Evolutionary conservation across 1,140 invertebrate species (phyloP), one percentile per base, ranked within the genome.

Genomic region (Megalonaias nervosa): DNA sequence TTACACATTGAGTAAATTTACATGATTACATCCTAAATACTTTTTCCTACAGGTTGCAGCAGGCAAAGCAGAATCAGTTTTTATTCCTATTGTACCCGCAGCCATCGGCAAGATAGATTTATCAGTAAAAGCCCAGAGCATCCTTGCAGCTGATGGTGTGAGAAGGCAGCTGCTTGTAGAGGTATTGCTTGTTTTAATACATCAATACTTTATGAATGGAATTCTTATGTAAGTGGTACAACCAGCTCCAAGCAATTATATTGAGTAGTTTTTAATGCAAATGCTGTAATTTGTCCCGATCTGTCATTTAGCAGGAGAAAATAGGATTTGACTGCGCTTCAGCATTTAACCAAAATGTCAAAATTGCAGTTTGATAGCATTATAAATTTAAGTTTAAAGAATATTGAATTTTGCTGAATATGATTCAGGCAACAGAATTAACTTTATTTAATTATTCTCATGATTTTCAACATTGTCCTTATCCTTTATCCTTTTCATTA

Each of bases 11-110:
- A 48, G 38, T 48, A 48, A 48, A 31, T 31, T 48, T 48, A 48
- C 11, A 48, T 48, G 38, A 48, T 48, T 48, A 0, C 38, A 48
- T 48, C 38, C 1, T 48, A 48, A 48, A 48, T 48, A 48, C 38
- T 6, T 48, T n/a, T 38, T 48, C 1, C 59, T 72, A 11, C 38
- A 77, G 75, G 60, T 71, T 9, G 21, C 57, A 38, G 75, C 75
- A 23, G 68, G 68, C 13, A 23, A 67, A 56, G 60, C 60, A 12
- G 59, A 31, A 55, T 64, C 75, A 2, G 64, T 77, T 23, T 73
- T 61, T n/a, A 72, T 77, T 55, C 75, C 75, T 21, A 77, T 77
- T 21, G 26, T 77, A 2, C 75, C 75, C 13, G 48, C 48, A n/a
- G 61, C 31, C 23, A 21, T 77, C 12, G 75, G 68, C 17, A 26